phyloP scores from a whole-genome alignment of 1,140 invertebrate species.

The Pissodes strobi region DNA sequence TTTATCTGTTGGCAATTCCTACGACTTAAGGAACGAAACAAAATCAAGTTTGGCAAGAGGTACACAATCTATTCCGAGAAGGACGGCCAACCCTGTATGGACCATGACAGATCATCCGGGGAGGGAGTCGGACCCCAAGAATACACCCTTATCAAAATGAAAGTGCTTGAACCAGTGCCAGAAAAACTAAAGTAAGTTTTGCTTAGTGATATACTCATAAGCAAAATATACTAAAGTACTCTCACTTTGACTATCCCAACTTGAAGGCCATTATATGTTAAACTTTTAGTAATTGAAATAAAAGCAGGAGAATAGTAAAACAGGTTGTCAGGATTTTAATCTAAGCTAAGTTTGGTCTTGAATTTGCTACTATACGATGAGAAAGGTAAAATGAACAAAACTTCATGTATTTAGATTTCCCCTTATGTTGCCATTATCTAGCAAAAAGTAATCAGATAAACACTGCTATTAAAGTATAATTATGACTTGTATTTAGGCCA shows the following conservation, averaged over 20 bases:
- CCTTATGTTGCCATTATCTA: no score
- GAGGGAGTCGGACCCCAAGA: constrained; percentile 98
- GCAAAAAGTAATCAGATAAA: not conserved
- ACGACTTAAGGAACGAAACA: constrained; percentile 83
- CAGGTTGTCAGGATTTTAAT: no score
- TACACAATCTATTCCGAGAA: constrained; percentile 97
- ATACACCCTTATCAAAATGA: constrained; percentile 97
- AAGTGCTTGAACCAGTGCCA: constrained; percentile 76
- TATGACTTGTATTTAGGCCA: constrained; percentile 61
- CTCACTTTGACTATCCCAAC: no score
- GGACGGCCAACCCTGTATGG: constrained; percentile 99
- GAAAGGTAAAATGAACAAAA: no score
- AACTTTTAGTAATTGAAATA: no score
- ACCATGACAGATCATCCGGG: constrained; percentile 94
- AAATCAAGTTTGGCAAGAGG: constrained; percentile 95
- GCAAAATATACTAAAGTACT: no score
- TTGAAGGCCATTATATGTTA: not conserved
- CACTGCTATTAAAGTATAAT: no score
- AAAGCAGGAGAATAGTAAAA: no score
- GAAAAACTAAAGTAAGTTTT: constrained; percentile 68
- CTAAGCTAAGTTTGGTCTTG: no score
- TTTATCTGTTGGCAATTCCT: constrained; percentile 98
- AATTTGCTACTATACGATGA: no score
- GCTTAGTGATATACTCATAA: not conserved
- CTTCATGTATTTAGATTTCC: no score